phyloP scores from a whole-genome alignment of 2,797 vertebrate genomes.

The Anas acuta region DNA sequence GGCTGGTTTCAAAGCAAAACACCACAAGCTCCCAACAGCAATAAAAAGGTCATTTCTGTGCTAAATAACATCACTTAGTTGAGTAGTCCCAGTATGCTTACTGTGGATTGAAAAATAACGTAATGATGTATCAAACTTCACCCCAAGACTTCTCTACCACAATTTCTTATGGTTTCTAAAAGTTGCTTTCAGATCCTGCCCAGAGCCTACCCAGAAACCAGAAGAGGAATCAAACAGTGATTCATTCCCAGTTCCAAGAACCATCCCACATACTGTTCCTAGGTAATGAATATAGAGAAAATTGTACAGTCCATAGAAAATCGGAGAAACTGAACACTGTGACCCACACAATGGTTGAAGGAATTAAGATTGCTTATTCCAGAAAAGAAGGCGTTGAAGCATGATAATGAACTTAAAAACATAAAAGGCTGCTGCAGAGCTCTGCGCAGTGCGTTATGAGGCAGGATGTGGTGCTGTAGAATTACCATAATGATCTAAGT shows the following conservation, averaged over 20 bases:
- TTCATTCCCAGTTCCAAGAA: neutral
- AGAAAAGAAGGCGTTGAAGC: neutral
- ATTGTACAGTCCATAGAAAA: neutral
- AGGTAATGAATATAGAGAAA: neutral
- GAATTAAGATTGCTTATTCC: neutral
- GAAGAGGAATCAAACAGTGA: neutral
- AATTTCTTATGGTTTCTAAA: neutral
- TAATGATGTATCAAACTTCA: neutral
- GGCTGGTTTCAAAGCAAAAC: conserved; percentile 1
- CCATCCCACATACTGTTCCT: neutral
- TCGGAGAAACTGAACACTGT: neutral
- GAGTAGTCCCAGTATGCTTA: neutral
- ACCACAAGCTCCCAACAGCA: neutral
- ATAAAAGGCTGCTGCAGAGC: neutral
- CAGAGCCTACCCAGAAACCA: neutral
- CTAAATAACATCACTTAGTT: neutral
- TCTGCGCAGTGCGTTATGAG: neutral
- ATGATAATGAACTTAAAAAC: neutral
- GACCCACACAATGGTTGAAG: neutral
- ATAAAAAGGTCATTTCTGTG: neutral
- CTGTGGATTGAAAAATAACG: neutral
- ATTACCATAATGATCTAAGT: neutral
- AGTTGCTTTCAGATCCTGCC: neutral
- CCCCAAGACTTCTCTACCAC: neutral
- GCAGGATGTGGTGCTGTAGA: neutral